Evolutionary conservation across 1,140 invertebrate genomes (phyloP), one percentile per base, ranked within the genome.

Genomic region (Periplaneta americana): DNA sequence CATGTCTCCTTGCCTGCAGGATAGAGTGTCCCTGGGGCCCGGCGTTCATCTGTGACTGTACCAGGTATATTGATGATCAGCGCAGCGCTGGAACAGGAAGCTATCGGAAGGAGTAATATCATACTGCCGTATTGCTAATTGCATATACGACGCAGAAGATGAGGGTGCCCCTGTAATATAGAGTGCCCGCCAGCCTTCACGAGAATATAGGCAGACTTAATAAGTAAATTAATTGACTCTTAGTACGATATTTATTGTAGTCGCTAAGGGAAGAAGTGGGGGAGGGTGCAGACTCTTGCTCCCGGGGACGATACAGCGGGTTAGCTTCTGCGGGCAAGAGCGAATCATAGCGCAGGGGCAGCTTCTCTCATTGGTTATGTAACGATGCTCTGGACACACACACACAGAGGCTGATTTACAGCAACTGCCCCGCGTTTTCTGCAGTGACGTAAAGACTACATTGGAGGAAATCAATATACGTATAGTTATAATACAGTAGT

Each of bases 161-260:
- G 48, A 66, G 48, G 48, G 48, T 66, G 48, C 48, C 48, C 48
- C 48, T 66, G 48, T 28, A 66, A 66, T 66, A 66, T 66, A 66
- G 48, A 66, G 48, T 66, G 48, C 48, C 48, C 48, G 48, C 48
- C 48, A 66, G 48, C 48, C 48, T 66, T 66, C 48, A 66, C 22
- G 76, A 78, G 36, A 78, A 36, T 36, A 36, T 36, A 11, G 76
- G 76, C 76, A 28, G 76, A 78, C 34, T 78, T 78, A 78, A 78
- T 78, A 78, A 78, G 76, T 78, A 78, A 78, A 78, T 36, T 78
- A 78, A 78, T 78, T 78, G 76, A 78, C 76, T 78, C 76, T 78
- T 78, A 34, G 76, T 36, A 78, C 31, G 76, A 78, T 78, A 78
- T 36, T 78, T 78, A 78, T 78, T 78, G 76, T 36, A 34, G 76